These are phyloP conservation scores for Mobula hypostoma DNA, from an alignment of 2,113 vertebrate genomes.

Conservation along the genomic window DNA sequence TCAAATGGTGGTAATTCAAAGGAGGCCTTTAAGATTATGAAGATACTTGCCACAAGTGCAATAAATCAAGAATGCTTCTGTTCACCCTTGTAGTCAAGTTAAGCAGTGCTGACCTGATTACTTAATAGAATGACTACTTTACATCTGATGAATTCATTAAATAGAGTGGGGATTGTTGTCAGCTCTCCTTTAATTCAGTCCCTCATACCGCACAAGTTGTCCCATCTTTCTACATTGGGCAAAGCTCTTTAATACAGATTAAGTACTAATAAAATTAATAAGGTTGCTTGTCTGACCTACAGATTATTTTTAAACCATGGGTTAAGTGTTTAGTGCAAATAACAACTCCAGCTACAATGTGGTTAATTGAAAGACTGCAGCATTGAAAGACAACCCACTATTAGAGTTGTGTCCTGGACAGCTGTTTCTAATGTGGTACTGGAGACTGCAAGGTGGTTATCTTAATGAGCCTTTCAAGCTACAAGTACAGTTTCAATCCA, in stretches of 20 bases:
- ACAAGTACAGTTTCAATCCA: neutral
- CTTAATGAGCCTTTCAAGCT: neutral
- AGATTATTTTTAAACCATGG: neutral
- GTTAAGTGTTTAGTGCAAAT: neutral
- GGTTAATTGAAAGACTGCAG: neutral
- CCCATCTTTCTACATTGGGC: neutral
- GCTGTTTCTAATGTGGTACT: neutral
- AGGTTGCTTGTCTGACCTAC: neutral
- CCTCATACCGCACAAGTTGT: neutral
- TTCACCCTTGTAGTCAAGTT: neutral
- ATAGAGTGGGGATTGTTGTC: neutral
- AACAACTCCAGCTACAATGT: neutral
- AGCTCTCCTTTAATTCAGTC: neutral
- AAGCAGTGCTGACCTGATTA: neutral
- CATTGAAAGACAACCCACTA: neutral
- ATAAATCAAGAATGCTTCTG: neutral
- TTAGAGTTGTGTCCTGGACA: neutral
- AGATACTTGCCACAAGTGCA: neutral
- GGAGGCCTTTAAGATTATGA: neutral
- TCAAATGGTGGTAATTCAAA: neutral
- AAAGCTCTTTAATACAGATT: neutral
- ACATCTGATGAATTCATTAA: neutral
- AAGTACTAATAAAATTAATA: neutral
- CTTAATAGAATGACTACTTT: neutral
- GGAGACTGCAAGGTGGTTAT: neutral